Base-by-base conservation (phyloP, 2,888 invertebrate species). In the Danaus chrysippus region DNA sequence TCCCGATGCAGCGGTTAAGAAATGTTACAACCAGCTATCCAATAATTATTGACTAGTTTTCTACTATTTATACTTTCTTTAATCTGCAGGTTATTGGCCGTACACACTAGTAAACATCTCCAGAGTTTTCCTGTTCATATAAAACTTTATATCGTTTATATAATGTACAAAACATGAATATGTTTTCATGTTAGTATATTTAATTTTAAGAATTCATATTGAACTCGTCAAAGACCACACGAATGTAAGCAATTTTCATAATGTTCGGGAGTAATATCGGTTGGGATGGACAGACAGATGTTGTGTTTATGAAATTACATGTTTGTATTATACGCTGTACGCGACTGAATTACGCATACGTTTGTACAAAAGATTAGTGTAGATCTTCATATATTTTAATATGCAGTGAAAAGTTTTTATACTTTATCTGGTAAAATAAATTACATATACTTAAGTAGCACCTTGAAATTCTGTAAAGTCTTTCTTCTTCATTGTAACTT, bases 281-380 rank as follows among this genome's bases (percentile, higher is more conserved):
- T 71, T 70, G 76, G 70, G 72, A 75, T 73, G 74, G 74, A 71
- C 72, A 63, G 68, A 63, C 68, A 58, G 54, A 63, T 68, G 72
- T 71, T 73, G 68, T 71, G 62, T 68, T 75, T 75, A 75, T 75
- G 70, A 70, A 72, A 75, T 76, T 76, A 73, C 72, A 73, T 70
- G 73, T 71, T 69, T 62, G 69, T 70, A 65, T 68, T 76, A 76
- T 72, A 73, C 70, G 75, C 70, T 66, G 77, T 79, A 84, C 82
- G 84, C 82, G 84, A 84, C 87, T 85, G 87, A 79, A 84, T 87
- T 87, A 87, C 87, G 87, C 87, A 75, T 71, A 69, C 70, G 71
- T 72, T 41, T 68, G 63, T 12, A 15, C 15, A 71, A 71, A 70
- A 76, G 74, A 63, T 56, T 76, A 42, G 42, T 62, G 43, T 72